Conservation (phyloP, 1,140 invertebrate species). For the Drosophila nasuta region DNA sequence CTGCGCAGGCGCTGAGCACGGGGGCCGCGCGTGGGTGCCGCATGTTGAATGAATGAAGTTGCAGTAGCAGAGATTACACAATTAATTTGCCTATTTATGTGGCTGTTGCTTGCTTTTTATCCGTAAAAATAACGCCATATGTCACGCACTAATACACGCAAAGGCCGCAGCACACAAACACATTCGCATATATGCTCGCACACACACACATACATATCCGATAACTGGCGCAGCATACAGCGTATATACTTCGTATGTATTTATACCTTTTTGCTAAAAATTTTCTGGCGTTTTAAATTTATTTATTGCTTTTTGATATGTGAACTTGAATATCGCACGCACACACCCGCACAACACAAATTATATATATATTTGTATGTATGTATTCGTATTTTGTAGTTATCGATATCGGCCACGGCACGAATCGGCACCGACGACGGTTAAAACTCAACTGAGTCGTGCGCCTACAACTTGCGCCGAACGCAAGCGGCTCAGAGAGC, state of each 20-base stretch:
- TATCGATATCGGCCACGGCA: slow-evolving; percentile 73
- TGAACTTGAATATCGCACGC: slow-evolving; percentile 65
- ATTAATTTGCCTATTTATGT: slow-evolving; percentile 62
- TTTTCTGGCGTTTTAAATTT: slow-evolving; percentile 61
- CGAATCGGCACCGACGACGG: slow-evolving; percentile 75
- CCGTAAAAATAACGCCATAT: slow-evolving; percentile 74
- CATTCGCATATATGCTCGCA: slow-evolving; percentile 26
- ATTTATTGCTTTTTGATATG: slow-evolving; percentile 68
- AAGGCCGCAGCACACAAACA: slow-evolving; percentile 21
- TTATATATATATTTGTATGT: slow-evolving; percentile 34
- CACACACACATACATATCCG: slow-evolving; percentile 21
- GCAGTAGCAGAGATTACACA: slow-evolving; percentile 60
- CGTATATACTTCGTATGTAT: slow-evolving; percentile 15
- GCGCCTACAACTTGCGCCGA: slow-evolving; percentile 48
- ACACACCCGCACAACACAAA: slow-evolving; percentile 42
- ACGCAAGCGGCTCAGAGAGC: slow-evolving; percentile 56
- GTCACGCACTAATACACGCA: slow-evolving; percentile 71
- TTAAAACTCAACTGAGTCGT: slow-evolving; percentile 69
- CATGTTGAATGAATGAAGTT: slow-evolving; percentile 6
- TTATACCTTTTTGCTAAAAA: slow-evolving; percentile 50
- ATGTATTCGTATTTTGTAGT: slow-evolving; percentile 36
- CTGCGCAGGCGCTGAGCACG: slow-evolving; percentile 60
- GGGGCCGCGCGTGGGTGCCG: slow-evolving; percentile 31
- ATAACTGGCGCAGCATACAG: slow-evolving; percentile 32
- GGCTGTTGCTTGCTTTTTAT: slow-evolving; percentile 39